These are phyloP conservation scores for Clarias pachynema DNA, from an alignment of 2,797 vertebrate genomes.

Conservation along the genomic window DNA sequence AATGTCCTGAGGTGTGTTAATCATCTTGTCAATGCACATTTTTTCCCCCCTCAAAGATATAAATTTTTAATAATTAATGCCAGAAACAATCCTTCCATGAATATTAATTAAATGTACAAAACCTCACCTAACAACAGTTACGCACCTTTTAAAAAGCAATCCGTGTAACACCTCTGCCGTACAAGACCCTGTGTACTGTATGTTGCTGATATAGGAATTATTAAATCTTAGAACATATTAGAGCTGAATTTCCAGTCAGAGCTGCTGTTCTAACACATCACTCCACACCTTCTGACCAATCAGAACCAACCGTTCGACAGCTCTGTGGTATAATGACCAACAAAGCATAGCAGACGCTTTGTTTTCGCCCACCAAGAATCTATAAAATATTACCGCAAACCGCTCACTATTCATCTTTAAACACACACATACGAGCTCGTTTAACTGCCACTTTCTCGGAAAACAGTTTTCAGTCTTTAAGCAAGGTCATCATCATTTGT, in stretches of 20 bases:
- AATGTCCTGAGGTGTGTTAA: background rate
- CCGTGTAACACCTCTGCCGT: background rate
- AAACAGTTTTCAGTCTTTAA: background rate
- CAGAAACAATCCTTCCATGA: background rate
- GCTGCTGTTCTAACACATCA: background rate
- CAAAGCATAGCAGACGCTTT: background rate
- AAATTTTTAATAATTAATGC: too few species aligned
- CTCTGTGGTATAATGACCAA: background rate
- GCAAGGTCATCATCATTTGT: conserved; percentile 29
- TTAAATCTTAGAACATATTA: background rate
- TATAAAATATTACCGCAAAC: background rate
- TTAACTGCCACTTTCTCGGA: conserved; percentile 22
- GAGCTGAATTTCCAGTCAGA: background rate
- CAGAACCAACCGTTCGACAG: background rate
- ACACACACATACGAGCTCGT: background rate
- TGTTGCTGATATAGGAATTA: background rate
- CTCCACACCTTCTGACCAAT: background rate
- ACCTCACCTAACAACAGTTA: background rate
- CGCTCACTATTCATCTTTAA: background rate
- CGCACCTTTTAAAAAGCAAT: background rate
- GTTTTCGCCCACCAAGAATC: conserved; percentile 3
- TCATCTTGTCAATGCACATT: background rate
- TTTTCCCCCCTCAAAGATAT: too few species aligned
- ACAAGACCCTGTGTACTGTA: background rate
- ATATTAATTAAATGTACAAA: background rate